Evolutionary conservation across 2,113 vertebrate genomes (phyloP), one percentile per base, ranked within the genome.

Genomic region (Macquaria australasica): DNA sequence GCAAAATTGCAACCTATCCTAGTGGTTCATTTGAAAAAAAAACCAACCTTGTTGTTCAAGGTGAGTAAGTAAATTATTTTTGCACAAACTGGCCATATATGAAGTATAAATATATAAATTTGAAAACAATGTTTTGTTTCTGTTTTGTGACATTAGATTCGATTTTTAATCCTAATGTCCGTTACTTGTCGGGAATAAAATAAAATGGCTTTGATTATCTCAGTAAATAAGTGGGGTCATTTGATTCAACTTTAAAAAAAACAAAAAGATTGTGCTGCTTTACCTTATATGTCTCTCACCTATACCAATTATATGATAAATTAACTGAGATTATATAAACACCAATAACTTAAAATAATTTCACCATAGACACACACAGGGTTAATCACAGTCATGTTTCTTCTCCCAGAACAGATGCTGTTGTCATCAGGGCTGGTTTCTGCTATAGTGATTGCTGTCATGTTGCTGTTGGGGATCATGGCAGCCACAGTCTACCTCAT

Each of bases 1-100:
- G 97, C 70, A 88, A 41, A 6, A 79, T 96, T 0, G 53, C 88
- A 34, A 86, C 90, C 1, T 97, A 88, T 74, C 96, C 96, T 0
- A 58, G 18, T 11, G 96, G 97, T 1, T 51, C 87, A 11, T 73
- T 90, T 16, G 55, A 81, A 0, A 89, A 74, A 37, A 80, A 53
- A 41, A 95, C 94, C 41, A 79, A 53, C 9, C 92, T 97, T 62
- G 11, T 77, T 2, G 82, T 95, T 71, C 53, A 77, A 50, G 94
- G 96, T 97, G 81, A 96, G 93, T 51, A n/a, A 62, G 7, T 39
- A 28, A 62, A 73, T 12, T 0, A 2, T 48, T 16, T 59, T 72
- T 18, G 21, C 60, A 20, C 5, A 6, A 39, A 39, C 28, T 39
- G 1, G 8, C 9, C 16, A 20, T 3, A 31, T 6, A 60, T 18